Percentiles rank a stretch among this genome's conserved stretches.
These are phyloP conservation scores for Manacus vitellinus DNA, from an alignment of 2,113 vertebrate species.

Conservation along the genomic window DNA sequence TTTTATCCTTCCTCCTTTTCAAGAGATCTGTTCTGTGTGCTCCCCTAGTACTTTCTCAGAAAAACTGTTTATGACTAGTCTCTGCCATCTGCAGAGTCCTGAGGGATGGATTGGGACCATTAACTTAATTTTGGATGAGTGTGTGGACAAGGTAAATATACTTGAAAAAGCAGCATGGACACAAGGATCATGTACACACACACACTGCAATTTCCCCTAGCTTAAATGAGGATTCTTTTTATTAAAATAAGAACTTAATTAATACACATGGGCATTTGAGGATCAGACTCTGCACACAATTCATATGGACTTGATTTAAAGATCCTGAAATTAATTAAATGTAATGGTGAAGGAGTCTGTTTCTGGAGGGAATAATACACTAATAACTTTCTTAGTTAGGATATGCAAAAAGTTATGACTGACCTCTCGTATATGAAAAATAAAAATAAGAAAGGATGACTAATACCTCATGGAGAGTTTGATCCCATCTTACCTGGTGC, in stretches of 20 bases:
- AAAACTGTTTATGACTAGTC: not conserved
- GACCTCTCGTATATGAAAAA: not conserved
- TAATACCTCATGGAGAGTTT: not conserved
- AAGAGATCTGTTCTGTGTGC: not conserved
- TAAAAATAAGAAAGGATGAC: not conserved
- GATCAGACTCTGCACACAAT: not conserved
- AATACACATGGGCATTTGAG: slow-evolving; percentile 46
- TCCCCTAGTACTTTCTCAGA: not conserved
- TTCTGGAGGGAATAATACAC: not conserved
- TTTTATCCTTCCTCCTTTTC: not conserved
- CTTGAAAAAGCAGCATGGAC: not conserved
- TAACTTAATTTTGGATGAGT: slow-evolving; percentile 38
- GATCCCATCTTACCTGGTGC: not conserved
- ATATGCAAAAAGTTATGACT: not conserved
- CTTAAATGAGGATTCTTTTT: slow-evolving; percentile 43
- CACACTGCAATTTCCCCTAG: slow-evolving; percentile 25
- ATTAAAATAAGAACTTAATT: slow-evolving; percentile 60
- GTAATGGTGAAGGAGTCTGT: not conserved
- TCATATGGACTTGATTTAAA: slow-evolving; percentile 51
- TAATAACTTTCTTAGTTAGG: not conserved
- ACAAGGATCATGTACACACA: not conserved
- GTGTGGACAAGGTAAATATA: not conserved
- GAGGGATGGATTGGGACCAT: not conserved
- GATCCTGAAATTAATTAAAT: slow-evolving; percentile 40
- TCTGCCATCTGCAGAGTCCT: not conserved